A percentile compares a stretch with the other conserved stretches of the same genome.
Evolutionary conservation across 2,797 vertebrate species (phyloP).

Genomic region (Muraenolepis orangiensis): DNA sequence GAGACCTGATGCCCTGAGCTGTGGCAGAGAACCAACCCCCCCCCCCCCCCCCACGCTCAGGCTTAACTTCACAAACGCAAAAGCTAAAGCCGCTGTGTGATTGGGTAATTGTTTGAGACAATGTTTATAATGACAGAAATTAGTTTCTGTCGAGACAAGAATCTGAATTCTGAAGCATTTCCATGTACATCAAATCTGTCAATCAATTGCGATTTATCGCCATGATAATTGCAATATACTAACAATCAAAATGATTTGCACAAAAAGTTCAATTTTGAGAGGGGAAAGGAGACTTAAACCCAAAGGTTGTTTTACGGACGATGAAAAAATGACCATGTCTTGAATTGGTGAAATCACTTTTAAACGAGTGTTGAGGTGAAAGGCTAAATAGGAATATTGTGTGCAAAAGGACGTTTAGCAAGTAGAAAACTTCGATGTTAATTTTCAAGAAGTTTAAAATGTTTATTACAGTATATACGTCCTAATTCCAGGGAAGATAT

Average conservation of each 20-base stretch:
- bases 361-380: background rate
- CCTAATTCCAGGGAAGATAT: background rate
- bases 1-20: constrained; percentile 60
- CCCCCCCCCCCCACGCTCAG: constrained; percentile 36
- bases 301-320: constrained; percentile 16
- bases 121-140: constrained; percentile 9
- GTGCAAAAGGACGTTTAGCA: background rate
- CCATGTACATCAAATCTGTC: constrained; percentile 17
- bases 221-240: constrained; percentile 25
- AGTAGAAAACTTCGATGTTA: background rate
- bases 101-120: constrained; percentile 10
- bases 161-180: constrained; percentile 26
- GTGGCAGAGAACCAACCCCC: constrained; percentile 33
- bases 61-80: constrained; percentile 22
- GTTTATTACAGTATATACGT: background rate
- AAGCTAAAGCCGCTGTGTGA: background rate
- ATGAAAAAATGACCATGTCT: constrained; percentile 9
- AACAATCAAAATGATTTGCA: constrained; percentile 32
- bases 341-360: background rate
- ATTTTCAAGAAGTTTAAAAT: background rate
- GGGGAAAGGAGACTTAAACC: constrained; percentile 16
- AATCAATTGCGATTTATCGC: background rate
- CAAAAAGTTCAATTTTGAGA: constrained; percentile 32
- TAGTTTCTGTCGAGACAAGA: constrained; percentile 22
- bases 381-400: background rate